Base-by-base conservation (phyloP, 1,140 invertebrate species). In the Diploscapter pachys region DNA sequence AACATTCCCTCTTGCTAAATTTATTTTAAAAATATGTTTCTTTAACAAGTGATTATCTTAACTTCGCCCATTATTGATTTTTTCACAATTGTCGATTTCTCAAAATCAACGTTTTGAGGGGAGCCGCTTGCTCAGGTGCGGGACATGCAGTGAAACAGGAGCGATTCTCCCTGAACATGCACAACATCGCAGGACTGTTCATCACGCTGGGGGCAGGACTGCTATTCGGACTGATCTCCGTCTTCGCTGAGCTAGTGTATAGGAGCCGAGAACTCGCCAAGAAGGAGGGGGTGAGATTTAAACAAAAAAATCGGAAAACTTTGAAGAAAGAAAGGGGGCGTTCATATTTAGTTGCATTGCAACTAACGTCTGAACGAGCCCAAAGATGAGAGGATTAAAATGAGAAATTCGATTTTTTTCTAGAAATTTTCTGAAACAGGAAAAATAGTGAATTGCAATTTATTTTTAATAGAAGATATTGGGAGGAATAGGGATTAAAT, bases 161-260 rank as follows among this genome's bases (percentile, higher is more conserved):
- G 64, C 79, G 83, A 52, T 77, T 85, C 54, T 83, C 82, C 4
- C 68, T 85, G 48, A 85, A 79, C 57, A 73, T 85, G 52, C 73
- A 82, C 72, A 85, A 85, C 66, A 84, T 85, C 9, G 85, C 83
- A 8, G 83, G 83, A 2, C 79, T 85, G 4, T 85, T 85, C 71
- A 69, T 85, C 5, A 85, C 83, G 63, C 77, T 85, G 52, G 80
- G 80, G 48, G 67, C 77, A 57, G 83, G 83, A 31, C 74, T 85
- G 3, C 64, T 83, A 2, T 69, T 69, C 4, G 78, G 61, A 3
- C 63, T 56, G 48, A 51, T 78, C 49, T 59, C 76, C n/a, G 79
- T 80, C 0, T 61, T 80, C 9, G 56, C 73, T 31, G 79, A 80
- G 51, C 70, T 80, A 9, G 55, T 73, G 5, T 57, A 73, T 49